A percentile compares a stretch with the other conserved stretches of the same genome.
Conservation (phyloP, 2,888 invertebrate species). For the Eulithis testata region DNA sequence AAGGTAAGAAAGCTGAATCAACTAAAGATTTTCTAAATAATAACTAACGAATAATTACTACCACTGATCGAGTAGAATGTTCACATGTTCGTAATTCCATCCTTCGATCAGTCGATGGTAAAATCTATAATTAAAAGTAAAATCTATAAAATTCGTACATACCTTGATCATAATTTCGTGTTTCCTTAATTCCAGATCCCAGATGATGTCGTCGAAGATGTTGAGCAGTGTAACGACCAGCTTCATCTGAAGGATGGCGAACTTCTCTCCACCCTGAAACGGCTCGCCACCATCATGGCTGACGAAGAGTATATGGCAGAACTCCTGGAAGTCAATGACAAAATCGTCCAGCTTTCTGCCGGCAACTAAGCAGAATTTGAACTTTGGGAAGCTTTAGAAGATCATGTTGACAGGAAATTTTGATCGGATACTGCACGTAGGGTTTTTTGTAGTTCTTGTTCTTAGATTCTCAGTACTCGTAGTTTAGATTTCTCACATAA, state of each 20-base stretch:
- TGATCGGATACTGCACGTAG: slow-evolving; percentile 21
- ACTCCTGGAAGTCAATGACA: slow-evolving; percentile 89
- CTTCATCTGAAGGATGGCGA: slow-evolving; percentile 87
- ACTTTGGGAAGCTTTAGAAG: slow-evolving; percentile 10
- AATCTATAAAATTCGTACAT: not conserved
- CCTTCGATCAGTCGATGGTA: too few species aligned
- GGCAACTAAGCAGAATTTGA: slow-evolving; percentile 54
- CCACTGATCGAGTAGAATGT: too few species aligned
- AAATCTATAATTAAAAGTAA: too few species aligned
- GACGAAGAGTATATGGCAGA: slow-evolving; percentile 91
- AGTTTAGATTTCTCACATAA: slow-evolving; percentile 12
- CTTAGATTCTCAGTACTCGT: slow-evolving; percentile 16
- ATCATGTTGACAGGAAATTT: slow-evolving; percentile 27
- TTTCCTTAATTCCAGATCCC: slow-evolving; percentile 80
- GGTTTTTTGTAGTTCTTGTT: slow-evolving; percentile 7
- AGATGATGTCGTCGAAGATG: slow-evolving; percentile 86
- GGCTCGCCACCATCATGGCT: slow-evolving; percentile 88
- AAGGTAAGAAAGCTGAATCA: slow-evolving; percentile 75
- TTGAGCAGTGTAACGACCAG: slow-evolving; percentile 90
- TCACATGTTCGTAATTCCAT: too few species aligned
- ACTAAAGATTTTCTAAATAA: too few species aligned
- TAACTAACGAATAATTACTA: too few species aligned
- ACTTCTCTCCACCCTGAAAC: slow-evolving; percentile 86
- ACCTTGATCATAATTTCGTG: slow-evolving; percentile 9
- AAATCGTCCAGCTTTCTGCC: slow-evolving; percentile 83